phyloP scores from a whole-genome alignment of 2,797 vertebrate species.

The Chrosomus eos region DNA sequence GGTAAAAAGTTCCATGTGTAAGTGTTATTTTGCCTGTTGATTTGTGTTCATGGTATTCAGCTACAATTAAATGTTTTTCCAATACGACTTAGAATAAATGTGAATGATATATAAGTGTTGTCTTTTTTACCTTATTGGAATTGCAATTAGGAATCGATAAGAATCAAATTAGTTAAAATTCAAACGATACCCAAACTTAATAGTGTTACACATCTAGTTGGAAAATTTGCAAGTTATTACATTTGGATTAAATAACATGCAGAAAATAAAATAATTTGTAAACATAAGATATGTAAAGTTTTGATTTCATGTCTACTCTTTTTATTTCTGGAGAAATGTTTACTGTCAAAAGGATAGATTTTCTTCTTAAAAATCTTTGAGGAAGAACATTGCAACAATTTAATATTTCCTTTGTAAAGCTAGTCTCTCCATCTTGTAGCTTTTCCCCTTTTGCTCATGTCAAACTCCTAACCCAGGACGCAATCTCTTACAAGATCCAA shows the following conservation, averaged over 20 bases:
- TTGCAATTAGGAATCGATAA: no score
- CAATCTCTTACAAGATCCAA: slow-evolving; percentile 54
- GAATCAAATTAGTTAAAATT: no score
- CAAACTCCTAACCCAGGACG: slow-evolving; percentile 62
- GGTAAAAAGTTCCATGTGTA: no score
- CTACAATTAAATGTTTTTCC: no score
- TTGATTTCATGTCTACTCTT: background rate
- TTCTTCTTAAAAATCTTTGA: background rate
- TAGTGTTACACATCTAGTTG: background rate
- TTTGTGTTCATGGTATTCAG: no score
- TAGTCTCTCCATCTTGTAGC: slow-evolving; percentile 21
- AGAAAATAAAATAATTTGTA: background rate
- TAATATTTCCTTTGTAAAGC: slow-evolving; percentile 37
- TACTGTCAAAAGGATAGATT: background rate
- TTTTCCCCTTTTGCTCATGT: slow-evolving; percentile 45
- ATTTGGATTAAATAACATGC: background rate
- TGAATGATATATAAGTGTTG: no score
- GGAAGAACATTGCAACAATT: background rate
- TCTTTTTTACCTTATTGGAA: no score
- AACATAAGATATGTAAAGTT: background rate
- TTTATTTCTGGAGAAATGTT: background rate
- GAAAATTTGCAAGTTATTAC: background rate
- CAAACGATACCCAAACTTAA: no score
- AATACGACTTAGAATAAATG: no score
- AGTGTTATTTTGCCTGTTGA: no score